Percentiles rank a stretch among this genome's conserved stretches.
Evolutionary conservation across 2,797 vertebrate genomes (phyloP).

Genomic region (Percopsis omiscomaycus): DNA sequence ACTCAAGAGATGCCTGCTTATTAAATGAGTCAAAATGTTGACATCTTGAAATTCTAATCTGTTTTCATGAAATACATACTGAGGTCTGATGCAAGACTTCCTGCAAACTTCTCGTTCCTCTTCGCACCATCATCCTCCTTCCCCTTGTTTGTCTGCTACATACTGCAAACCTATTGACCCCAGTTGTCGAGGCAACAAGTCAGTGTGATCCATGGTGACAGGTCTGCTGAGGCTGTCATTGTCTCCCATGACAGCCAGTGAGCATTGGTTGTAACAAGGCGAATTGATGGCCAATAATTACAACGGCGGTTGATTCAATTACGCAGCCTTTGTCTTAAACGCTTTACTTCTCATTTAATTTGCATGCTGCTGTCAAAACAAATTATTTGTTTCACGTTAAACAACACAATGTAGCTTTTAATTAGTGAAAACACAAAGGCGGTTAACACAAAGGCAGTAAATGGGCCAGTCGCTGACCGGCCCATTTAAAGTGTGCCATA

Average conservation of each 20-base stretch:
- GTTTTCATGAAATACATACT: conserved; percentile 25
- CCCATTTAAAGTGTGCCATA: conserved; percentile 26
- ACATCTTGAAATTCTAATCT: conserved; percentile 18
- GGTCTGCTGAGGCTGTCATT: conserved; percentile 61
- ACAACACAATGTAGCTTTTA: conserved; percentile 36
- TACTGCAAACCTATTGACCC: conserved; percentile 62
- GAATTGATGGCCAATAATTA: conserved; percentile 64
- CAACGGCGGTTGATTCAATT: conserved; percentile 67
- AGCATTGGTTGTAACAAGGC: conserved; percentile 56
- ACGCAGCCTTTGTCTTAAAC: conserved; percentile 43
- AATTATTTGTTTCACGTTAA: conserved; percentile 35
- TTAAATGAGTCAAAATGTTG: conserved; percentile 25
- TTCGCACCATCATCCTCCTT: conserved; percentile 31
- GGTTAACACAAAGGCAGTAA: conserved; percentile 34
- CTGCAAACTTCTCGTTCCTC: conserved; percentile 33
- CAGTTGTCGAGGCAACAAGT: conserved; percentile 51
- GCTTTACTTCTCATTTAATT: conserved; percentile 38
- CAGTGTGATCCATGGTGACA: conserved; percentile 68
- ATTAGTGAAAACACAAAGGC: conserved; percentile 1
- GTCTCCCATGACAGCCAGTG: conserved; percentile 58
- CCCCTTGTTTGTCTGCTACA: conserved; percentile 28
- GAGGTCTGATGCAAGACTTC: conserved; percentile 26
- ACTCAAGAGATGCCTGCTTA: conserved; percentile 11
- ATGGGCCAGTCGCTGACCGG: conserved; percentile 16
- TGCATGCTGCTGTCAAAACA: conserved; percentile 4